Percentiles rank a stretch among this genome's conserved stretches.
phyloP scores from a whole-genome alignment of 2,797 vertebrate species.

The Spheniscus humboldti region DNA sequence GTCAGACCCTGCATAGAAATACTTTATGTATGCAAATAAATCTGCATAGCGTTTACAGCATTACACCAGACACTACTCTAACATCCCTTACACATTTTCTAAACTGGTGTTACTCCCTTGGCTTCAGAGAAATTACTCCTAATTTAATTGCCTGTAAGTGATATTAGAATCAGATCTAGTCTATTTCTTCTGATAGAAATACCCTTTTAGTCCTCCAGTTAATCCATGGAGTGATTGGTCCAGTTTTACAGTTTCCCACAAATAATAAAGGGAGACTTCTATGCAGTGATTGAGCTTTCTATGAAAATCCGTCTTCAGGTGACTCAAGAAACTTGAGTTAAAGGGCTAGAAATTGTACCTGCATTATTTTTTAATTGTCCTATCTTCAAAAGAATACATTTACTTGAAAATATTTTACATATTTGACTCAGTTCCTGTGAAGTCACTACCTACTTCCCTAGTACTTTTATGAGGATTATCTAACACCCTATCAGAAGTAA shows the following conservation, averaged over 20 bases:
- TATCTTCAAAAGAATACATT: neutral
- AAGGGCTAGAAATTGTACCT: neutral
- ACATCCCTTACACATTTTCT: neutral
- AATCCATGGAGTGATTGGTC: neutral
- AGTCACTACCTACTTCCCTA: neutral
- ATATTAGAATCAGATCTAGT: neutral
- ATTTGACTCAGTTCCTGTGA: neutral
- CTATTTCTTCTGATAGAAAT: neutral
- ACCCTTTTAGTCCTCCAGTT: neutral
- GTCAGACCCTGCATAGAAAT: neutral
- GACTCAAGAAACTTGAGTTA: neutral
- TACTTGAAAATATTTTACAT: neutral
- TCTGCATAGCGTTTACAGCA: neutral
- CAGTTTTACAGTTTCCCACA: neutral
- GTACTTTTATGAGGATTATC: neutral
- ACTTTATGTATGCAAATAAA: neutral
- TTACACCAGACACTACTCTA: neutral
- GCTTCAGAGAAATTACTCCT: neutral
- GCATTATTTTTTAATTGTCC: neutral
- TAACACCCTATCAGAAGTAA: neutral
- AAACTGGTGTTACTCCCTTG: neutral
- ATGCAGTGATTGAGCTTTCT: neutral
- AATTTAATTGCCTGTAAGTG: neutral
- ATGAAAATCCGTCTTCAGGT: neutral
- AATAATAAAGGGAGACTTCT: neutral